Evolutionary conservation across 2,797 vertebrate species (phyloP).

Genomic region (Hydrophis major): DNA sequence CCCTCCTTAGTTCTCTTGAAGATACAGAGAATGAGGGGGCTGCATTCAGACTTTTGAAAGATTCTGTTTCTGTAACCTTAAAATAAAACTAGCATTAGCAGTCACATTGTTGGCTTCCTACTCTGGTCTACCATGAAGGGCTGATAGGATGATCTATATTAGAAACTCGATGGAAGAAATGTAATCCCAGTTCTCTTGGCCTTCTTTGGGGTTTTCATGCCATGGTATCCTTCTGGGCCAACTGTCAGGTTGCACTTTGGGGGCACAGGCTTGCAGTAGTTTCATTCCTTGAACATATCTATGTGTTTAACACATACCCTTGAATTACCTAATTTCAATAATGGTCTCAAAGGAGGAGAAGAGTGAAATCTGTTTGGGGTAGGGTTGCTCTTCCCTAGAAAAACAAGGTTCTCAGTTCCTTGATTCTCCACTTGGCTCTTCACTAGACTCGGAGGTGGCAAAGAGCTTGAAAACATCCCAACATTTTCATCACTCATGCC

Average conservation of each 20-base stretch:
- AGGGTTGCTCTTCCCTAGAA: not conserved
- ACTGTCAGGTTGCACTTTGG: not conserved
- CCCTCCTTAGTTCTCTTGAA: not conserved
- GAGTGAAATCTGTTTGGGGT: not conserved
- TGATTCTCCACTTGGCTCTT: not conserved
- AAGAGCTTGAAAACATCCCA: not conserved
- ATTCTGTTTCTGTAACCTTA: not conserved
- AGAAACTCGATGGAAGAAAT: not conserved
- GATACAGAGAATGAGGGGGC: not conserved
- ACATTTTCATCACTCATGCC: not conserved
- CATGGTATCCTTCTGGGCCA: not conserved
- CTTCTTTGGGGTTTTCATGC: not conserved
- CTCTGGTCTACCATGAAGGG: not conserved
- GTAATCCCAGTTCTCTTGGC: not conserved
- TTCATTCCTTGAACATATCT: not conserved
- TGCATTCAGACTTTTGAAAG: not conserved
- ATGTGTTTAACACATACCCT: not conserved
- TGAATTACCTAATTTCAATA: not conserved
- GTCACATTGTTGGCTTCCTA: not conserved
- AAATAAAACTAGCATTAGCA: not conserved
- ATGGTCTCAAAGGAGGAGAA: not conserved
- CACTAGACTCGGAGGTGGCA: not conserved
- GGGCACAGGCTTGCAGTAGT: not conserved
- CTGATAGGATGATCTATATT: not conserved
- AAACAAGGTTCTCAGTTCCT: not conserved